Percentiles rank a stretch among this genome's conserved stretches.
These are phyloP conservation scores for Polyodon spathula DNA, from an alignment of 2,113 vertebrate genomes.

Conservation along the genomic window DNA sequence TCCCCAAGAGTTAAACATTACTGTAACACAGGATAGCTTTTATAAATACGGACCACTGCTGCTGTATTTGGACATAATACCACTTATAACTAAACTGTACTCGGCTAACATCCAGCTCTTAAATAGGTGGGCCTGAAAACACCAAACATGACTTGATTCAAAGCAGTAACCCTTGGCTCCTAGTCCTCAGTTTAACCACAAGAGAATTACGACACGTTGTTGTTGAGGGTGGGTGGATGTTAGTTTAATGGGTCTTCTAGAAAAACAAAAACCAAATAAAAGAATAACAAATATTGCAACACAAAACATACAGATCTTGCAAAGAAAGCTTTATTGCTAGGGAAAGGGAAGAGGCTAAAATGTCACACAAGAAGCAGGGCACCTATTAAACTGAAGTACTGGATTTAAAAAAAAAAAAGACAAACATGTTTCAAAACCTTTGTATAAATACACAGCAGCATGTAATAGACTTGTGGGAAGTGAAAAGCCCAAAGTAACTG, in stretches of 20 bases:
- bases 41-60: too few relatives aligned
- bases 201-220: not conserved
- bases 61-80: too few relatives aligned
- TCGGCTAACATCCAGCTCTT: too few relatives aligned
- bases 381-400: conserved; percentile 23
- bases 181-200: not conserved
- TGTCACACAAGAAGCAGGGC: conserved; percentile 33
- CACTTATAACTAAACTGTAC: too few relatives aligned
- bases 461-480: not conserved
- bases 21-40: too few relatives aligned
- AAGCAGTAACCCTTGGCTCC: too few relatives aligned
- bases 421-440: not conserved
- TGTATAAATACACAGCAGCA: not conserved
- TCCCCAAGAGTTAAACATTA: too few relatives aligned
- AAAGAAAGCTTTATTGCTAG: conserved; percentile 65
- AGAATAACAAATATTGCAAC: conserved; percentile 27
- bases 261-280: conserved; percentile 24
- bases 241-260: conserved; percentile 12
- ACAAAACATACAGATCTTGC: conserved; percentile 42
- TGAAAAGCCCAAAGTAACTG: not conserved
- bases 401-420: conserved; percentile 31
- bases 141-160: too few relatives aligned
- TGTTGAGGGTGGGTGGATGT: conserved; percentile 9
- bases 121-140: too few relatives aligned
- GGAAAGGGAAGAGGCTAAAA: conserved; percentile 37